Evolutionary conservation across 2,888 invertebrate genomes (phyloP), one percentile per base, ranked within the genome.

Genomic region (Adelognathus sp.): DNA sequence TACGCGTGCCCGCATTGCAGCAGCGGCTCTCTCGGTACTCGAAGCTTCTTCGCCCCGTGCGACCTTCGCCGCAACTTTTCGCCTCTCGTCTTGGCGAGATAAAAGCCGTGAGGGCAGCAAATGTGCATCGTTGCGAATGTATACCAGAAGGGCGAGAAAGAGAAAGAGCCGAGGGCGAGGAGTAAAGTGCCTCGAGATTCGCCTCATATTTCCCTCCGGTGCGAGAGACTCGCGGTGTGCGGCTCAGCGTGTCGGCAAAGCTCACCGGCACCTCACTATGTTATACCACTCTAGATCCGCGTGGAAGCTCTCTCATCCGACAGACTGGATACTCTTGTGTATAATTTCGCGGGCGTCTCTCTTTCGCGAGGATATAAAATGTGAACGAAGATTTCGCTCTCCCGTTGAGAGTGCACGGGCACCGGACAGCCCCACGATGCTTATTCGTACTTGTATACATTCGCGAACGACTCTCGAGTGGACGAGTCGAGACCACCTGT

Each of bases 401-500:
- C 60, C 27, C 54, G 36, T 36, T 18, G 31, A 9, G 14, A 16
- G 46, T 58, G 16, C 39, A 54, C 31, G 69, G 52, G n/a, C 21
- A 9, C 69, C 24, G 46, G 24, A 33, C 69, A 46, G 64, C 74
- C 76, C 75, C n/a, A n/a, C 79, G 83, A 84, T 84, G 80, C 81
- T 79, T 56, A n/a, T 14, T 58, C 16, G 61, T 44, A 46, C 50
- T 52, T 41, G 63, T 66, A 14, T 67, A 41, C 46, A 11, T 61
- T 50, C 58, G 58, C 29, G 81, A 78, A 80, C 80, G 75, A 39
- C 41, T 75, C 61, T 61, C 61, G 46, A 70, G 63, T 60, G 50
- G 50, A 41, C 44, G 39, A 44, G 73, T 4, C 18, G 16, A 24
- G 87, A 88, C 88, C 88, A 88, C 88, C 88, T 88, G 88, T 82